Evolutionary conservation across 2,113 vertebrate genomes (phyloP).

Genomic region (Craseonycteris thonglongyai): DNA sequence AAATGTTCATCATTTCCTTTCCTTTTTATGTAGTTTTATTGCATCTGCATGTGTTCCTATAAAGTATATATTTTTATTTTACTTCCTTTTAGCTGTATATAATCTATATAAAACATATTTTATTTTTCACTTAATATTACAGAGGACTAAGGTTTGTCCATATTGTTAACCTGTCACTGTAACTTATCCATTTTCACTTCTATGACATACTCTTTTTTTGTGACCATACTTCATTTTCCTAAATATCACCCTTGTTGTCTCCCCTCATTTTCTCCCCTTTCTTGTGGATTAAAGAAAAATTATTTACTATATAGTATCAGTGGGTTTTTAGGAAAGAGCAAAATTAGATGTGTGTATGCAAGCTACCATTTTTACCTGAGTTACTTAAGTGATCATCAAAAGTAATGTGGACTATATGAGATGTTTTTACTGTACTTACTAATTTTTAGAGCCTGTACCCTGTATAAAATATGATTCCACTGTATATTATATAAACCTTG

Average conservation of each 20-base stretch:
- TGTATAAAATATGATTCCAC: background rate
- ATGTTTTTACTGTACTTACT: background rate
- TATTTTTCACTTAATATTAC: conserved; percentile 16
- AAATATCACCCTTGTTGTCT: background rate
- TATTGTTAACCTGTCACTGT: background rate
- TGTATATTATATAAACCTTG: background rate
- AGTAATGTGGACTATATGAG: background rate
- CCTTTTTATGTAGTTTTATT: background rate
- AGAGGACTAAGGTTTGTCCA: background rate
- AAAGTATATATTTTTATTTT: background rate
- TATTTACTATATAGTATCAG: background rate
- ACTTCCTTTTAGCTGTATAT: background rate
- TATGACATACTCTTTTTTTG: background rate
- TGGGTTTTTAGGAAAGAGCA: background rate
- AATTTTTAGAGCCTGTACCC: background rate
- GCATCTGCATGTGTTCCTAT: background rate
- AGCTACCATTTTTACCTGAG: background rate
- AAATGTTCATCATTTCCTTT: background rate
- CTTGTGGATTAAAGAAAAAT: background rate
- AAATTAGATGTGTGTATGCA: background rate
- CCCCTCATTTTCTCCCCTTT: background rate
- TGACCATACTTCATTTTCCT: background rate
- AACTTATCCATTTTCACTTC: background rate
- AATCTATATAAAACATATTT: background rate
- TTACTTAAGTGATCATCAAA: background rate